Conservation (phyloP, 2,888 invertebrate species). For the Xanthia icteritia region DNA sequence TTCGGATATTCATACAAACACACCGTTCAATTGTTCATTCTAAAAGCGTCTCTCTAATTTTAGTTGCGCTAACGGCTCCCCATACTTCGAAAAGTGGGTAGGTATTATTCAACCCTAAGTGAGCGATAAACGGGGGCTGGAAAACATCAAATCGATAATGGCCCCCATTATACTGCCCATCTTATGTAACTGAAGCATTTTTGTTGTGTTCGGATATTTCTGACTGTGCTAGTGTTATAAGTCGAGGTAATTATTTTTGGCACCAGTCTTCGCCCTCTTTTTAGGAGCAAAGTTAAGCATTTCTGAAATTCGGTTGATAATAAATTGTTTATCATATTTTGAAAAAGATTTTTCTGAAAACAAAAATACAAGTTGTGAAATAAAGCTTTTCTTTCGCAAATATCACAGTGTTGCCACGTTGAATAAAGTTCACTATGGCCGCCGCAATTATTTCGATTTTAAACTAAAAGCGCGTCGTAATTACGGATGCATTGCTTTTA, state of each 20-base stretch:
- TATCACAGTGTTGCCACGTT: slow-evolving; percentile 18
- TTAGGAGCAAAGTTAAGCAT: not conserved
- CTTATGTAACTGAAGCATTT: slow-evolving; percentile 58
- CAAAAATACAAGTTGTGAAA: not conserved
- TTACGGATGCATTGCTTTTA: slow-evolving; percentile 46
- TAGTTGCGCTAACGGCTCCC: slow-evolving; percentile 54
- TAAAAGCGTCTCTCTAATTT: slow-evolving; percentile 61
- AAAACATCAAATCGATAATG: slow-evolving; percentile 70
- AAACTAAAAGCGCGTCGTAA: slow-evolving; percentile 43
- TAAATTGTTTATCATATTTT: not conserved
- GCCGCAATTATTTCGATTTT: slow-evolving; percentile 52
- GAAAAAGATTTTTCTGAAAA: not conserved
- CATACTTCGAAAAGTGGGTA: slow-evolving; percentile 47
- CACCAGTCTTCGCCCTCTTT: not conserved
- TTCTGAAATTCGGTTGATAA: not conserved
- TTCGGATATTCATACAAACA: slow-evolving; percentile 47
- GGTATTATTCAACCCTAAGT: slow-evolving; percentile 67
- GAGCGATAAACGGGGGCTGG: slow-evolving; percentile 66
- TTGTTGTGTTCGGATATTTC: slow-evolving; percentile 42
- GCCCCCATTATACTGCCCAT: slow-evolving; percentile 61
- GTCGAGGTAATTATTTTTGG: slow-evolving; percentile 23
- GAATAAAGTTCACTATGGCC: slow-evolving; percentile 33
- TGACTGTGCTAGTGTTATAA: not conserved
- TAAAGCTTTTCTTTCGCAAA: not conserved
- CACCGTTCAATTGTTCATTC: slow-evolving; percentile 51